Evolutionary conservation across 2,888 invertebrate species (phyloP), one percentile per base, ranked within the genome.

Genomic region (Tiliacea aurago): DNA sequence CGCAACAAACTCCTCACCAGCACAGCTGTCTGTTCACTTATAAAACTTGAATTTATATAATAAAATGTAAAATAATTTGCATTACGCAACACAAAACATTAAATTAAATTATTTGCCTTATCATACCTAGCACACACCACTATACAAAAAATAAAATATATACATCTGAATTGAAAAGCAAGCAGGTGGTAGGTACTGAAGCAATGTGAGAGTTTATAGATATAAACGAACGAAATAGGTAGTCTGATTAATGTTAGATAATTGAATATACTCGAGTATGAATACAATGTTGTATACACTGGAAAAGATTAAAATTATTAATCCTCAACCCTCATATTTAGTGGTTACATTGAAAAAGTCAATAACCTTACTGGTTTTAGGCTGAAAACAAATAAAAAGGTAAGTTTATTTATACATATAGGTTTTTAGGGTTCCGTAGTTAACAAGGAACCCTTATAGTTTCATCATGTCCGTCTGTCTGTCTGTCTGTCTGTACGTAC

Each of bases 201-300:
- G 11, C 70, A 53, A 15, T 18, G 7, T 10, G 10, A 49, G 47
- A 70, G 43, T n/a, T 51, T 68, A n/a, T n/a, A n/a, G n/a, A n/a
- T n/a, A n/a, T 18, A 33, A 70, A 43, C 2, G 28, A n/a, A 66
- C 20, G 1, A 45, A 37, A 23, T 45, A 20, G 4, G 20, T 45
- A 20, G 45, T 45, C 20, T 18, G 23, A 70, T 70, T 18, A 69
- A 28, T 7, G 18, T 69, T 18, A 69, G 2, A 53, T 43, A 69
- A 51, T 53, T 43, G 5, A 33, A 43, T 28, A n/a, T 53, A 53
- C 51, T 18, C 9, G 45, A 70, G 28, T 18, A 33, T 43, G 37
- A 53, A 37, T 45, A 10, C 18, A 45, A 47, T 45, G 10, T 71
- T 41, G 15, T 56, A 20, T 71, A 41, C 20, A 15, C 55, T 11